A percentile compares a stretch with the other conserved stretches of the same genome.
Conservation (phyloP, 2,797 vertebrate species). For the Syngnathus rostellatus region DNA sequence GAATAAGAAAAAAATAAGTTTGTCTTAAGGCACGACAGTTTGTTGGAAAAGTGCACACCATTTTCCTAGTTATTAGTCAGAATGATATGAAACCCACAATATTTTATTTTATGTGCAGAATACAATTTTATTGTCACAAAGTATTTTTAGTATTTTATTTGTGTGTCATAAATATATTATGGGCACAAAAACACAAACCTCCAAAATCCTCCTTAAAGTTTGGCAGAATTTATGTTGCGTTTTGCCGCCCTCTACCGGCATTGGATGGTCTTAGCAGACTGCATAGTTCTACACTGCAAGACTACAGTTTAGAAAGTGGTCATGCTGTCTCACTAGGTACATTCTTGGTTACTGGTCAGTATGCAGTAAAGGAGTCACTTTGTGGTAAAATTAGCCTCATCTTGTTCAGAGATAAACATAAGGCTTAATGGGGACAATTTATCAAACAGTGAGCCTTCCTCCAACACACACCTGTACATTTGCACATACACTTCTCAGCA, state of each 20-base stretch:
- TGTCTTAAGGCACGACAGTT: no score
- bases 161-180: no score
- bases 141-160: no score
- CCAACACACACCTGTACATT: conserved; percentile 2
- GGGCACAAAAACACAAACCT: background rate
- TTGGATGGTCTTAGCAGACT: background rate
- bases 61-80: no score
- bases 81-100: no score
- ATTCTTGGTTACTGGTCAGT: conserved; percentile 7
- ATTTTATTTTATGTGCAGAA: no score
- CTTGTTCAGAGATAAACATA: conserved; percentile 15
- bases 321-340: background rate
- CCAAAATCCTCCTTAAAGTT: no score
- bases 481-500: conserved; percentile 1
- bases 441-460: conserved; percentile 35
- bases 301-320: background rate
- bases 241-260: conserved; percentile 50
- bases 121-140: no score
- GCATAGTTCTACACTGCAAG: background rate
- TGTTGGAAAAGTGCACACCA: no score
- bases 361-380: conserved; percentile 35
- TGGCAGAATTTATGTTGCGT: conserved; percentile 7
- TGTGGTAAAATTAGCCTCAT: conserved; percentile 34
- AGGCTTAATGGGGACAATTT: conserved; percentile 40
- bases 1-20: no score